Percentiles rank a stretch among this genome's conserved stretches.
These are phyloP conservation scores for Dinothrombium tinctorium DNA, from an alignment of 1,140 invertebrate species.

Conservation along the genomic window DNA sequence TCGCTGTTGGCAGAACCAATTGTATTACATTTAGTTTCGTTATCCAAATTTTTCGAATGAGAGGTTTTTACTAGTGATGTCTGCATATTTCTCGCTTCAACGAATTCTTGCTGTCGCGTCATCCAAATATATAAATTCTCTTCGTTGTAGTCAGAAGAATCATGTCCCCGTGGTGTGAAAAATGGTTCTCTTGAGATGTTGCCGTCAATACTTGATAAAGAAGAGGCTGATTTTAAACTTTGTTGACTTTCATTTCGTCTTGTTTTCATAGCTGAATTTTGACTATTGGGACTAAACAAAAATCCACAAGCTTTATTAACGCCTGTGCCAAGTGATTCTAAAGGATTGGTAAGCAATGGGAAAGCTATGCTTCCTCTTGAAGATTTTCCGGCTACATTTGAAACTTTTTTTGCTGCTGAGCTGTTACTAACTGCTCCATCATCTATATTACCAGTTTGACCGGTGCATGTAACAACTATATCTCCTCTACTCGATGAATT, in stretches of 20 bases:
- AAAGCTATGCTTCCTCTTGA: constrained; percentile 47
- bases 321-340: constrained; percentile 13
- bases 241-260: constrained; percentile 40
- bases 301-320: constrained; percentile 6
- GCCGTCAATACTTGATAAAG: neutral
- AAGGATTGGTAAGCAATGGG: constrained; percentile 26
- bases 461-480: too few species aligned
- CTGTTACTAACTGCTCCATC: too few species aligned
- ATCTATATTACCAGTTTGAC: too few species aligned
- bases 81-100: constrained; percentile 9
- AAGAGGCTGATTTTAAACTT: constrained; percentile 26
- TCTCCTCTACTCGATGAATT: too few species aligned
- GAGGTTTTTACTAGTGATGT: neutral
- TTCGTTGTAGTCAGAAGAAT: constrained; percentile 13
- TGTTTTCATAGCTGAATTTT: constrained; percentile 19
- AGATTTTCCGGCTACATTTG: constrained; percentile 26
- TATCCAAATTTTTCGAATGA: neutral
- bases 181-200: neutral
- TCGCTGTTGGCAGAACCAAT: constrained; percentile 3
- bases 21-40: constrained; percentile 1
- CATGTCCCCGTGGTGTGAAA: neutral
- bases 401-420: constrained; percentile 16
- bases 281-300: constrained; percentile 16
- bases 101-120: constrained; percentile 58
- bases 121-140: constrained; percentile 86